Base-by-base conservation (phyloP, 2,888 invertebrate species). In the Thymelicus lineola region DNA sequence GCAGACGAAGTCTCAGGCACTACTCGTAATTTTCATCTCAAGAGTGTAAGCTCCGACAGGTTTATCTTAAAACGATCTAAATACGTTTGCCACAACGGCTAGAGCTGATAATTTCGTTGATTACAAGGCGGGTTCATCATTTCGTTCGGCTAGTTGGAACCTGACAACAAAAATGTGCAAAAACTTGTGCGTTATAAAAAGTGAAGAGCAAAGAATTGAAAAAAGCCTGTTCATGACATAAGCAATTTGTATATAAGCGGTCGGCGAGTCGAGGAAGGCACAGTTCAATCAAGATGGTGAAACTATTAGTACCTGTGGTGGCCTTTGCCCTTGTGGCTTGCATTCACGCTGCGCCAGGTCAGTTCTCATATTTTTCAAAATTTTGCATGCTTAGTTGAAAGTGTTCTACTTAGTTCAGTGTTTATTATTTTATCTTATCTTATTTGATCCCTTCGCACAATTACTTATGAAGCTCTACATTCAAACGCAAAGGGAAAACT, bases 311-410 rank as follows among this genome's bases (percentile, higher is more conserved):
- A 15, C 79, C 81, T 72, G 81, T 84, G 55, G 74, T 88, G 75
- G 90, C 86, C 77, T 72, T 91, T 74, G 89, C 88, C 79, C 85
- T 91, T 20, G 63, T 87, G 59, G 88, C 82, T 71, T 87, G 85
- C 80, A 81, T 81, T 10, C 82, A 81, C 76, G 89, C 90, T 62
- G 83, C 87, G 53, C 86, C 91, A 87, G 91, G 91, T 89, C 70
- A n/a, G 17, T 72, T 14, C 53, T 35, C 7, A 20, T 60, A 17
- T 60, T 60, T 28, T 45, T 28, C 12, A 7, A 42, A 10, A 9
- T 42, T 10, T 42, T 42, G 12, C 42, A 42, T 42, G 12, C 9
- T 42, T 42, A 0, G 1, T 42, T 12, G 9, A 12, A 42, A 42
- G 9, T 42, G 12, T 3, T 10, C 12, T 42, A n/a, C n/a, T n/a